These are phyloP conservation scores for Gephyroberyx darwinii DNA, from an alignment of 2,797 vertebrate species.

Conservation along the genomic window DNA sequence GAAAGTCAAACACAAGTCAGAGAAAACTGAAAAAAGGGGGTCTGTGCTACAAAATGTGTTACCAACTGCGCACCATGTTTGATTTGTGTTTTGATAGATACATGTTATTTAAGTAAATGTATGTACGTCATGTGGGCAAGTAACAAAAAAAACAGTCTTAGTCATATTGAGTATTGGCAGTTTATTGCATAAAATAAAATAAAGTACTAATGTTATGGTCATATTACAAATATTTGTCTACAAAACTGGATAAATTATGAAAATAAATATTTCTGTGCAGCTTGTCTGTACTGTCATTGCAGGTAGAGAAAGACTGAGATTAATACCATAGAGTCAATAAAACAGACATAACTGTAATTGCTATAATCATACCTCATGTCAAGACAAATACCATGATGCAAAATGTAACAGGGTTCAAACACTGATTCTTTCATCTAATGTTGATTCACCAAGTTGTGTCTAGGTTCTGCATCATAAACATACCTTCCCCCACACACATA, in stretches of 20 bases:
- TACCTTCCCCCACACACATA: neutral
- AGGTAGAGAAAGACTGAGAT: constrained; percentile 53
- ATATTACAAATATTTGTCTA: constrained; percentile 73
- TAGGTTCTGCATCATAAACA: constrained; percentile 18
- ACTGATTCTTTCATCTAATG: constrained; percentile 19
- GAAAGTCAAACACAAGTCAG: neutral
- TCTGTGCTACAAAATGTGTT: neutral
- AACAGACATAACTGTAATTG: constrained; percentile 20
- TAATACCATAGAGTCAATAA: constrained; percentile 31
- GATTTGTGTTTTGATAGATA: neutral
- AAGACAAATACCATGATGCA: constrained; percentile 37
- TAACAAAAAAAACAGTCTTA: constrained; percentile 13
- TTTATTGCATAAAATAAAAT: constrained; percentile 78
- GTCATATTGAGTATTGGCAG: constrained; percentile 30
- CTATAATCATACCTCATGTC: constrained; percentile 37
- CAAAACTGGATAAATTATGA: constrained; percentile 78
- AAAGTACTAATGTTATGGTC: constrained; percentile 57
- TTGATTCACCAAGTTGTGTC: neutral
- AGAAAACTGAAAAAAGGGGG: neutral
- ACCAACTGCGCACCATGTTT: neutral
- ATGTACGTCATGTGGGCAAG: neutral
- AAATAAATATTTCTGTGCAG: constrained; percentile 81
- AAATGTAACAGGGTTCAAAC: constrained; percentile 25
- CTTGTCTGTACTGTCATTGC: constrained; percentile 59
- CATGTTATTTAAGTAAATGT: neutral